Evolutionary conservation across 2,797 vertebrate species (phyloP), one percentile per base, ranked within the genome.

Genomic region (Falco columbarius): DNA sequence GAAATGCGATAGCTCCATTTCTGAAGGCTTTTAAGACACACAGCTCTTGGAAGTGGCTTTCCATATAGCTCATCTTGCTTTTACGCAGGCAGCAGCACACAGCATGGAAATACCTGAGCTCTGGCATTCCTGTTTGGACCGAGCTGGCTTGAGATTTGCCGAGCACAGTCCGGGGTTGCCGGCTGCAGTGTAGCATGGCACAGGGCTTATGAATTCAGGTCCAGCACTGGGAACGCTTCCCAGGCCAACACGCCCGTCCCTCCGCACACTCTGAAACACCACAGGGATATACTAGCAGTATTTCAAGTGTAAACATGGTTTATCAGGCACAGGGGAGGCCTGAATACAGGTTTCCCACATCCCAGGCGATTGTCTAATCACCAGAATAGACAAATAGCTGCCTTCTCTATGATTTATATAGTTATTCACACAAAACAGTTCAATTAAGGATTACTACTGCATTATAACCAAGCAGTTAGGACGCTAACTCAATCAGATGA

Each of bases 161-260:
- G 0, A n/a, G 19, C 1, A 3, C 6, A 10, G 51, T 3, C 36
- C 5, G 10, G 29, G 46, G 58, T 24, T 65, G 12, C 34, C 1
- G 3, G 14, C 54, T 66, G 47, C 29, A 77, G 30, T 18, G 9
- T 27, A 56, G 19, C 0, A 2, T 30, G 58, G 3, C 52, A 20
- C 29, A 76, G 71, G 42, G 66, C 17, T 89, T 75, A 75, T 1
- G 10, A 80, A 80, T 81, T 62, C 55, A 56, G 14, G 27, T n/a
- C 87, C 76, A 40, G 63, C n/a, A 46, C 17, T 1, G 3, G 46
- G 26, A 77, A 49, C 1, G 7, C 9, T 75, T 81, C 62, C 49
- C 6, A 4, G 30, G 34, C 38, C 4, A 1, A 8, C 1, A 1
- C 0, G 2, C 32, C 29, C 0, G 0, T 26, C 14, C 32, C 20